These are phyloP conservation scores for Podarcis lilfordi DNA, from an alignment of 2,797 vertebrate species.

Conservation along the genomic window DNA sequence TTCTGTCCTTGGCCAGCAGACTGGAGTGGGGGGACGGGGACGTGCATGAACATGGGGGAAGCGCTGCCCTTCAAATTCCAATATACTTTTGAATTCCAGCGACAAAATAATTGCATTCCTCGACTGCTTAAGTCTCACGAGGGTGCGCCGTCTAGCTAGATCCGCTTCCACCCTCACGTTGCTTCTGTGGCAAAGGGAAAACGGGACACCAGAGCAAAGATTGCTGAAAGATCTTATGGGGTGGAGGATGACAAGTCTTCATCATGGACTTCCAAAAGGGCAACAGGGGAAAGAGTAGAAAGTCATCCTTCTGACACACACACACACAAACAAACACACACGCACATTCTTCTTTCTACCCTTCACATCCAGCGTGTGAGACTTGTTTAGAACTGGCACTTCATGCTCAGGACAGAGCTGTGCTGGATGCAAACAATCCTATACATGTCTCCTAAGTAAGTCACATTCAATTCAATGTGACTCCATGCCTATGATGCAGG, in stretches of 20 bases:
- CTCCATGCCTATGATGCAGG: neutral
- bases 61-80: neutral
- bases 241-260: neutral
- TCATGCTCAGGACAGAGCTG: neutral
- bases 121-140: neutral
- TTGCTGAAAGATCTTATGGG: neutral
- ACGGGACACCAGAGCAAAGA: neutral
- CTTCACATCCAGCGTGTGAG: neutral
- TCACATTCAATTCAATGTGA: neutral
- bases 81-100: neutral
- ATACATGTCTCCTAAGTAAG: neutral
- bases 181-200: neutral
- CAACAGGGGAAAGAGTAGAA: neutral
- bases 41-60: neutral
- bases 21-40: neutral
- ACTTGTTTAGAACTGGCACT: neutral
- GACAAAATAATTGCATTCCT: constrained; percentile 9
- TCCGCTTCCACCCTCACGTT: neutral
- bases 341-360: neutral
- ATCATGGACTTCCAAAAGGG: neutral
- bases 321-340: too few relatives aligned
- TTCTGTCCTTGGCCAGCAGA: neutral
- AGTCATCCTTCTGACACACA: too few relatives aligned
- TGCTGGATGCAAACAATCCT: neutral
- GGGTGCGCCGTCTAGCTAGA: neutral